These are phyloP conservation scores for Pangasius sanitwongsei DNA, from an alignment of 2,797 vertebrate species.

Conservation along the genomic window DNA sequence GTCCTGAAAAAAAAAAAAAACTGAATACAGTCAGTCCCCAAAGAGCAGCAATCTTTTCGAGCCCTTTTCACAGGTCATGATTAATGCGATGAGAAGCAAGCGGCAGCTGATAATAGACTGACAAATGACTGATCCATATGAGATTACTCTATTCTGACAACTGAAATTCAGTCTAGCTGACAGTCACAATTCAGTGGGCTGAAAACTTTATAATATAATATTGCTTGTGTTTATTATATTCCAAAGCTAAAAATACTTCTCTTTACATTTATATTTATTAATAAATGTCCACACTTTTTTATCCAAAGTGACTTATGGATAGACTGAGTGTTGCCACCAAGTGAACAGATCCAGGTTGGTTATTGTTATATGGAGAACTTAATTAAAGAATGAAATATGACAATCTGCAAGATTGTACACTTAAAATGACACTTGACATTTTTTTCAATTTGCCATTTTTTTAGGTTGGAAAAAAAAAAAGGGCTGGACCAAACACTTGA, in stretches of 20 bases:
- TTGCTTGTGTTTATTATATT: neutral
- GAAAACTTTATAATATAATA: neutral
- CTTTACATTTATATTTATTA: neutral
- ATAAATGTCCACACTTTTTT: neutral
- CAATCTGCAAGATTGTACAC: too few relatives aligned
- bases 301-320: neutral
- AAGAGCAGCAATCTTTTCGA: neutral
- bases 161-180: neutral
- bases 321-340: neutral
- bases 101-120: slow-evolving; percentile 17
- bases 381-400: neutral
- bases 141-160: neutral
- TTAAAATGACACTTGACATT: too few relatives aligned
- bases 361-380: neutral
- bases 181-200: neutral
- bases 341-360: neutral
- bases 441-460: too few relatives aligned
- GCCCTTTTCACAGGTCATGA: slow-evolving; percentile 21
- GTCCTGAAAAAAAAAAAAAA: neutral
- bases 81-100: slow-evolving; percentile 6
- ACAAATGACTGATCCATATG: neutral
- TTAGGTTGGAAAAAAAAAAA: too few relatives aligned
- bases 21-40: neutral
- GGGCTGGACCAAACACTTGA: too few relatives aligned
- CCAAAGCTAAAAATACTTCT: neutral